Evolutionary conservation across 2,113 vertebrate species (phyloP), one percentile per base, ranked within the genome.

Genomic region (Gymnogyps californianus): DNA sequence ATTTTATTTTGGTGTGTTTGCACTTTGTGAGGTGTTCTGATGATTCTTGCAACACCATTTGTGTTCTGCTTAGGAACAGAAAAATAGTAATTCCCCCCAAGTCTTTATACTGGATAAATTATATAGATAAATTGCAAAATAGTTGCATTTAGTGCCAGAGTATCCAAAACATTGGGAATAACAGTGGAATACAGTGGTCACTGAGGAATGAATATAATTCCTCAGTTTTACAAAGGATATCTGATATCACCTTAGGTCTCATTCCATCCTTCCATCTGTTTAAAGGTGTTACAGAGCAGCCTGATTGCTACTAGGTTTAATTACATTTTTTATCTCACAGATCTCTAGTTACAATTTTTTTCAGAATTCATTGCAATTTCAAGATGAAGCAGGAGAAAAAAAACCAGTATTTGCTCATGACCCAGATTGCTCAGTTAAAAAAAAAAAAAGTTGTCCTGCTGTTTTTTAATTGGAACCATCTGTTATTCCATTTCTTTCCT

Each of bases 401-500:
- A 87, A 89, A 66, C 0, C 0, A 4, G 1, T 67, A 32, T 93
- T 90, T 96, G 25, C 31, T 92, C 64, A 64, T 78, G 71, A 94
- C 85, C 75, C 72, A 95, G 44, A 96, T 87, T 96, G 87, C 62
- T 88, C 13, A 3, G 47, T 66, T 76, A 18, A 81, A 79, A 83
- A 84, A 92, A 49, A 52, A 74, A 38, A 32, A 46, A 20, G 34
- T 38, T 64, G 10, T 82, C 90, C 70, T 96, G 70, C 69, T 91
- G 86, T 69, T 97, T 96, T 95, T 96, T 97, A 97, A 98, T 97
- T 97, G 87, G 82, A 96, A 89, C 89, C 96, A 97, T 97, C 96
- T 97, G 87, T 84, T 97, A 83, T 70, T 95, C 18, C 80, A 79
- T 79, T 93, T 95, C 46, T 96, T 71, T 90, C 32, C 34, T 18